These are phyloP conservation scores for Lindbergichthys nudifrons DNA, from an alignment of 2,797 vertebrate species.

Conservation along the genomic window DNA sequence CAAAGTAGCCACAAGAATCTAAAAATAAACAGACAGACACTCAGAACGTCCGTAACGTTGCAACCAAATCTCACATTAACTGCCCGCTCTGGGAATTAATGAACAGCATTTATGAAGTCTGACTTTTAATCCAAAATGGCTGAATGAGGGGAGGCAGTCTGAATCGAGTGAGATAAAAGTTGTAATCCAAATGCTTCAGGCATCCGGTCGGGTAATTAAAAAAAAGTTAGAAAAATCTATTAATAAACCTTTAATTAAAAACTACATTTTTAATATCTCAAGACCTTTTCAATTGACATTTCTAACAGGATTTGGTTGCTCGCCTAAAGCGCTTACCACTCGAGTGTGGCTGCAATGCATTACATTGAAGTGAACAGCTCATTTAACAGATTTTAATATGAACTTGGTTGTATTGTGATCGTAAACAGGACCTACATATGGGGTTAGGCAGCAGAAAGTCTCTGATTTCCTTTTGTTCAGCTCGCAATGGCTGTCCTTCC, in stretches of 20 bases:
- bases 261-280: slow-evolving; percentile 87
- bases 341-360: slow-evolving; percentile 68
- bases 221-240: slow-evolving; percentile 87
- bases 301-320: slow-evolving; percentile 83
- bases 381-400: slow-evolving; percentile 64
- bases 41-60: slow-evolving; percentile 62
- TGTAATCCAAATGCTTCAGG: slow-evolving; percentile 84
- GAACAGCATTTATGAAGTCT: slow-evolving; percentile 82
- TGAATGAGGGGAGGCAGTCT: slow-evolving; percentile 77
- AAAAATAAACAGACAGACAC: slow-evolving; percentile 77
- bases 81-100: slow-evolving; percentile 78
- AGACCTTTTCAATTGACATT: slow-evolving; percentile 87
- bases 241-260: slow-evolving; percentile 90
- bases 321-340: slow-evolving; percentile 79
- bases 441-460: slow-evolving; percentile 4
- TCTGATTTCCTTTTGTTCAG: background rate
- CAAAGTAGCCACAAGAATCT: slow-evolving; percentile 73
- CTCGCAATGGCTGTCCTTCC: background rate
- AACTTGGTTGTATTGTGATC: slow-evolving; percentile 40
- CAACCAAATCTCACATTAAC: slow-evolving; percentile 77
- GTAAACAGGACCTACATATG: slow-evolving; percentile 49
- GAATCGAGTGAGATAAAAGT: slow-evolving; percentile 84
- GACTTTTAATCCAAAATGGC: slow-evolving; percentile 84
- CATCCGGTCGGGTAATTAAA: slow-evolving; percentile 85
- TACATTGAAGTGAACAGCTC: slow-evolving; percentile 70